Base-by-base conservation (phyloP, 2,888 invertebrate genomes). In the Apamea epomidion region DNA sequence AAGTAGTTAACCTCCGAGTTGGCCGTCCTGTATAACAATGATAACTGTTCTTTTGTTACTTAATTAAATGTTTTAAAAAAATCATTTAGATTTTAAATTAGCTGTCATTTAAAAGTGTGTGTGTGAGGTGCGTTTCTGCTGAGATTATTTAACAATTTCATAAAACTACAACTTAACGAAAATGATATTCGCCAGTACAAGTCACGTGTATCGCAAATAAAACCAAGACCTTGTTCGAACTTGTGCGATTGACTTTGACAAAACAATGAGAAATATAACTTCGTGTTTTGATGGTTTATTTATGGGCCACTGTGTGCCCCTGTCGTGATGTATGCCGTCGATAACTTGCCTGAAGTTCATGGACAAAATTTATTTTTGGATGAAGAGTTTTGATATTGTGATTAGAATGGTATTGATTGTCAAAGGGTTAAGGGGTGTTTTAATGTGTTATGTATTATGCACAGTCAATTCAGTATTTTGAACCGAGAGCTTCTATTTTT, bases 221-320 rank as follows among this genome's bases (percentile, higher is more conserved):
- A 78, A 54, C 58, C 16, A 21, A 42, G 37, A 74, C 71, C 29
- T 80, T 51, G 32, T 76, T 73, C 16, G 32, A 82, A 87, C 62
- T 87, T 67, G 29, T 32, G 12, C 76, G 79, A 82, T 82, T 74
- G 79, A 76, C 83, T 89, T 77, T 79, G 78, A 81, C 82, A 83
- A 89, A 83, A 82, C 82, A 80, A 80, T 69, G 79, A 80, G 54
- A 81, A 77, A 78, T 73, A 79, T 54, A 73, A 74, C 67, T 86
- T 84, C n/a, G 67, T 76, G 64, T 58, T 78, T 72, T 83, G 74
- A 77, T 79, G 21, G 51, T 54, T 84, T 89, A 84, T 84, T 88
- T 86, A 75, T 74, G 29, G 60, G 45, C 14, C 25, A 14, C 48
- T 48, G 21, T 72, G 58, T 65, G n/a, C 25, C 32, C 29, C 4